These are phyloP conservation scores for Sarcoramphus papa DNA, from an alignment of 2,797 vertebrate genomes.

Conservation along the genomic window DNA sequence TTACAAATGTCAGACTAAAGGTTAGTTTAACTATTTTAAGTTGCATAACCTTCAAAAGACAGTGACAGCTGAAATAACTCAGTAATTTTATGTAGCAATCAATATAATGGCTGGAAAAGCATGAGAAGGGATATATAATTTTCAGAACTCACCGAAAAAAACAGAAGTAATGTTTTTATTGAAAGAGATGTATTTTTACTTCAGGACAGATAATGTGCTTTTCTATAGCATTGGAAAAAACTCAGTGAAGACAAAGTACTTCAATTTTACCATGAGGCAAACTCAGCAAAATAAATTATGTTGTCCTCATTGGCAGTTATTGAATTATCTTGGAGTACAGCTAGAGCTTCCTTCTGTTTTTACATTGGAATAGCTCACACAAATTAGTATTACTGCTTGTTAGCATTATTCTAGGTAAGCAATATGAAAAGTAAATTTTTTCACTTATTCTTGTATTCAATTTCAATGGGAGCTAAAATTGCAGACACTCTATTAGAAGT, in stretches of 20 bases:
- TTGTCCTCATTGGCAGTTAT: neutral
- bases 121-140: neutral
- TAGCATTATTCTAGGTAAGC: neutral
- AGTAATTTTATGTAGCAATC: neutral
- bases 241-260: neutral
- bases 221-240: neutral
- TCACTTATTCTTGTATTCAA: neutral
- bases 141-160: neutral
- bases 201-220: neutral
- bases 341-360: neutral
- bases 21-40: constrained; percentile 37
- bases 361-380: neutral
- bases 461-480: neutral
- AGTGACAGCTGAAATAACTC: constrained; percentile 12
- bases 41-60: constrained; percentile 30
- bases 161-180: neutral
- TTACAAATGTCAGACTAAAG: constrained; percentile 46
- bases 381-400: neutral
- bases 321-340: neutral
- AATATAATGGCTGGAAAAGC: constrained; percentile 8
- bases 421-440: neutral
- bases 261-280: neutral
- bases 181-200: neutral
- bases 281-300: neutral
- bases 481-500: neutral